Base-by-base conservation (phyloP, 2,113 vertebrate genomes). In the Prietella phreatophila region DNA sequence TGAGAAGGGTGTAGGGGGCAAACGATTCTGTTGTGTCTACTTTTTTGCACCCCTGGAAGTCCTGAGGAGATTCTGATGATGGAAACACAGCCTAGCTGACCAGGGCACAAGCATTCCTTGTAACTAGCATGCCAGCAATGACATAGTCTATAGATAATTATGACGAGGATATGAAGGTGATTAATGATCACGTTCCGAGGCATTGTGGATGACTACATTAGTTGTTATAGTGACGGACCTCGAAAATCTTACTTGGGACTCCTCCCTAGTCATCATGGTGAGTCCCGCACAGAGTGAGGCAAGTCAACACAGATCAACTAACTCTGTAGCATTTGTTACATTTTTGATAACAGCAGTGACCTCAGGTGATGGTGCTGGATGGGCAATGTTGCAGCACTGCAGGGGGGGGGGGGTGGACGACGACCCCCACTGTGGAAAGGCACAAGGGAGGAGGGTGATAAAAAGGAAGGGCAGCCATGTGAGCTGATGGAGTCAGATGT, bases 61-160 rank as follows among this genome's bases (percentile, higher is more conserved):
- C 93, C 94, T 94, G 94, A 95, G 94, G 93, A 94, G 93, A 84
- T 91, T 92, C 91, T 90, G 91, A 88, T 89, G 86, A 69, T 91
- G 85, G 90, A 71, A 79, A 92, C 73, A 61, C 84, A 93, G 89
- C 92, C 86, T 71, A 83, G 90, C 25, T 83, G 83, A 86, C 78
- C 20, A 87, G 90, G 90, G 89, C 56, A 83, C 90, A 47, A 67
- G 82, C 86, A 88, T 90, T 20, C 76, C 84, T 78, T 90, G 75
- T 79, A 86, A 91, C 27, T 55, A 83, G 71, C 79, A 90, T 88
- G 87, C 87, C 85, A 69, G 86, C 78, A 61, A 82, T 73, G 65
- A 89, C 82, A 76, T 82, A 87, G 76, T 88, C 75, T 88, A 83
- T 58, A 76, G 36, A 87, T 87, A 85, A 83, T 36, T 63, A 86